Percentiles rank a stretch among this genome's conserved stretches.
Evolutionary conservation across 2,888 invertebrate genomes (phyloP).

Genomic region (Caenorhabditis sp.): DNA sequence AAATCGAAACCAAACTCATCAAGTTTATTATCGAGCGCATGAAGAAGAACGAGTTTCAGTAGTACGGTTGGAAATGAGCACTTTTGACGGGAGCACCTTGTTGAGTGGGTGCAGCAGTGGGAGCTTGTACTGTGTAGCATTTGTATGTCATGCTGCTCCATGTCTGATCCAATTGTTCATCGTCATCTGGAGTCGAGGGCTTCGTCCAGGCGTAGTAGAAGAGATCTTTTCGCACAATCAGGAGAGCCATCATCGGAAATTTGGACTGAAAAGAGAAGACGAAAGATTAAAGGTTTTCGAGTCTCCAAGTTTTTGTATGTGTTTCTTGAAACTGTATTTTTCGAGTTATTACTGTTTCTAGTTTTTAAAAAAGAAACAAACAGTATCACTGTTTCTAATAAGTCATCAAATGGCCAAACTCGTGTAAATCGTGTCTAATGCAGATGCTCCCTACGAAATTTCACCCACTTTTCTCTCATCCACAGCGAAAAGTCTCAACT

Average conservation of each 20-base stretch:
- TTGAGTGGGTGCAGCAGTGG: neutral
- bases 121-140: neutral
- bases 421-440: too few relatives aligned
- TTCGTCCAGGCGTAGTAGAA: constrained; percentile 22
- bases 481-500: constrained; percentile 54
- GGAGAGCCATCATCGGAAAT: constrained; percentile 42
- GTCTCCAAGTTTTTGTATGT: too few relatives aligned
- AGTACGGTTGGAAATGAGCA: constrained; percentile 22
- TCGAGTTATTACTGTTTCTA: too few relatives aligned
- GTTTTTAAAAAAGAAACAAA: too few relatives aligned
- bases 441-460: too few relatives aligned
- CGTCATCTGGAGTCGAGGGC: neutral
- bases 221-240: constrained; percentile 50
- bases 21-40: too few relatives aligned
- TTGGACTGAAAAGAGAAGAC: constrained; percentile 21
- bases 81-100: constrained; percentile 6
- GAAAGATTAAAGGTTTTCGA: neutral
- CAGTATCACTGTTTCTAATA: too few relatives aligned
- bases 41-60: neutral
- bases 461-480: constrained; percentile 46
- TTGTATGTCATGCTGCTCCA: constrained; percentile 16
- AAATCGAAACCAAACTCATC: too few relatives aligned
- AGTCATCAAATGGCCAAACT: too few relatives aligned
- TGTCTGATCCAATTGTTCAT: constrained; percentile 23
- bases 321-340: too few relatives aligned